Percentiles rank a stretch among this genome's conserved stretches.
Evolutionary conservation across 2,797 vertebrate species (phyloP).

Genomic region (Capromys pilorides): DNA sequence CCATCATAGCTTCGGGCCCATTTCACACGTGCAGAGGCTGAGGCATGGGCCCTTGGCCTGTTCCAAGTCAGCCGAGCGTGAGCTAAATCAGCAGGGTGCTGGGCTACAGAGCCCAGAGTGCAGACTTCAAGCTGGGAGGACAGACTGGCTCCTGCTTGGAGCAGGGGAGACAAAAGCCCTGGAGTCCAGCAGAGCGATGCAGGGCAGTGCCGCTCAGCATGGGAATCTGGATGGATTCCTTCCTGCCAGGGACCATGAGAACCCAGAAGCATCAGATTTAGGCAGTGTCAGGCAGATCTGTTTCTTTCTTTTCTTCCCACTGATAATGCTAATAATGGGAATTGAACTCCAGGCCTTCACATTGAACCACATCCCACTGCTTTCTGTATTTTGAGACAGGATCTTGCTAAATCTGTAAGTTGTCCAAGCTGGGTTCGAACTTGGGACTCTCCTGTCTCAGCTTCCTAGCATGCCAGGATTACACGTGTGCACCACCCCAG

Average conservation of each 20-base stretch:
- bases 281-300: not conserved
- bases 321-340: too few species aligned
- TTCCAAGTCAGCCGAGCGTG: not conserved
- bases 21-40: not conserved
- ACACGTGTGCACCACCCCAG: not conserved
- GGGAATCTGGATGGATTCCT: not conserved
- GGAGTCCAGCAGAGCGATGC: not conserved
- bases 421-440: not conserved
- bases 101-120: not conserved
- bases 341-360: not conserved
- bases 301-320: not conserved
- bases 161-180: not conserved
- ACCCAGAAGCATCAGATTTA: not conserved
- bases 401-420: not conserved
- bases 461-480: not conserved
- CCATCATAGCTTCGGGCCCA: not conserved
- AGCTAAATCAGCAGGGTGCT: not conserved
- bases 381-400: not conserved
- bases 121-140: not conserved
- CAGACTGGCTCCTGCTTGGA: not conserved
- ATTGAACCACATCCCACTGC: not conserved
- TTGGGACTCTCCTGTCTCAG: not conserved
- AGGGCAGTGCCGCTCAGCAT: accelerated
- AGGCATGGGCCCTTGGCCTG: not conserved
- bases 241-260: not conserved